Percentiles rank a stretch among this genome's conserved stretches.
Conservation (phyloP, 2,888 invertebrate species). For the Lasioglossum malachurum region DNA sequence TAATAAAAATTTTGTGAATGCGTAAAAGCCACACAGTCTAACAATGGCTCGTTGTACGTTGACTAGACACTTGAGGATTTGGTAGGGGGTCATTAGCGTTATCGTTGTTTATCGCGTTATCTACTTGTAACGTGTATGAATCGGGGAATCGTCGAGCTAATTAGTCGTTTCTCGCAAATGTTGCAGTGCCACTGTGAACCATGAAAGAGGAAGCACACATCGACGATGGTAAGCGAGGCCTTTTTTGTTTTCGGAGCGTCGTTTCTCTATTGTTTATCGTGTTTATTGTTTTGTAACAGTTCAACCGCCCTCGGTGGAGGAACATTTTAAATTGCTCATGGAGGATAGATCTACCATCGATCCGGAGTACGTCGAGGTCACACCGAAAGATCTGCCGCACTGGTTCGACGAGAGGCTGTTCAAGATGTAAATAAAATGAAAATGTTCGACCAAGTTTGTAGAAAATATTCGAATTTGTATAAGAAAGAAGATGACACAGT, state of each 20-base stretch:
- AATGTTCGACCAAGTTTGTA: neutral
- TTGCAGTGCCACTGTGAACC: neutral
- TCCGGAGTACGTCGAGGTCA: conserved; percentile 44
- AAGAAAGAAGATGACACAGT: neutral
- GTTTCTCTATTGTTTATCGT: neutral
- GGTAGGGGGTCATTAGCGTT: too few relatives aligned
- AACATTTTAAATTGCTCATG: conserved; percentile 71
- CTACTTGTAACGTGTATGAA: too few relatives aligned
- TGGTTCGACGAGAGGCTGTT: conserved; percentile 89
- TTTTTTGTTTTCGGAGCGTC: neutral
- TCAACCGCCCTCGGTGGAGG: conserved; percentile 72
- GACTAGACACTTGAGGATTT: too few relatives aligned
- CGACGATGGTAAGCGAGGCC: conserved; percentile 53
- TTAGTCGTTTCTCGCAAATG: neutral
- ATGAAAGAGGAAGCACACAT: conserved; percentile 57
- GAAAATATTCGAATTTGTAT: neutral
- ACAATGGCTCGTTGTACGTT: too few relatives aligned
- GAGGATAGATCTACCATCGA: conserved; percentile 60
- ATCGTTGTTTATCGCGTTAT: too few relatives aligned
- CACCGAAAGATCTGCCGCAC: conserved; percentile 86
- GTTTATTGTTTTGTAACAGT: conserved; percentile 49
- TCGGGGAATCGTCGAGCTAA: neutral
- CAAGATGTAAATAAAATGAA: conserved; percentile 67
- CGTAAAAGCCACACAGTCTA: too few relatives aligned
- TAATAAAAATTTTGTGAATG: too few relatives aligned